These are phyloP conservation scores for Apostichopus japonicus DNA, from an alignment of 35 echinoderm and acorn worm genomes.

Conservation along the genomic window DNA sequence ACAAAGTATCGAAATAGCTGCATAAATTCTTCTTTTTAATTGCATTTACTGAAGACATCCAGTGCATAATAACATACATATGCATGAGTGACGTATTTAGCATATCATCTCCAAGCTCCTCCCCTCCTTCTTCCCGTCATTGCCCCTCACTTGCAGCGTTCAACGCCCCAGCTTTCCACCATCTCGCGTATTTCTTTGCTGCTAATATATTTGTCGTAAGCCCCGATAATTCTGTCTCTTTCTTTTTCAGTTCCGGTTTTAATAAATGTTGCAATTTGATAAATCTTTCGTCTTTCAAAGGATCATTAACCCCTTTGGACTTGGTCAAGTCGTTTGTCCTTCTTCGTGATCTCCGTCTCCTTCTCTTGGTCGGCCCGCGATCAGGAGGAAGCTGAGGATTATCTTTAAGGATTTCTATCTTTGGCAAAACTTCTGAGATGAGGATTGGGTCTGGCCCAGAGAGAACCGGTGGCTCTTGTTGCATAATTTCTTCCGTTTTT, in stretches of 20 bases:
- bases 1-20: too few relatives aligned
- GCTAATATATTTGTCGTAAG: constrained; percentile 2
- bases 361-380: too few relatives aligned
- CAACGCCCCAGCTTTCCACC: constrained; percentile 21
- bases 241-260: constrained; percentile 36
- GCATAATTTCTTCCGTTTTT: neutral
- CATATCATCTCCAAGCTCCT: neutral
- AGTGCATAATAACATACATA: too few relatives aligned
- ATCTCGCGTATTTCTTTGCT: constrained; percentile 32
- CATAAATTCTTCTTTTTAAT: too few relatives aligned
- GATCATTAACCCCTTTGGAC: constrained; percentile 16
- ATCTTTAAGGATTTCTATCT: neutral
- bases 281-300: constrained; percentile 34
- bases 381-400: neutral
- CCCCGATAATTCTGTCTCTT: constrained; percentile 6
- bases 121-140: too few relatives aligned
- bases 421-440: constrained; percentile 54
- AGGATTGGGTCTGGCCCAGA: constrained; percentile 36
- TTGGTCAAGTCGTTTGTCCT: constrained; percentile 39
- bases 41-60: too few relatives aligned
- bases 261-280: constrained; percentile 29
- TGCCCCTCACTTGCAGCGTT: neutral
- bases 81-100: neutral
- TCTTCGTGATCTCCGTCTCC: neutral
- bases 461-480: constrained; percentile 26